phyloP scores from a whole-genome alignment of 2,113 vertebrate species.

The Neolamprologus brichardi region DNA sequence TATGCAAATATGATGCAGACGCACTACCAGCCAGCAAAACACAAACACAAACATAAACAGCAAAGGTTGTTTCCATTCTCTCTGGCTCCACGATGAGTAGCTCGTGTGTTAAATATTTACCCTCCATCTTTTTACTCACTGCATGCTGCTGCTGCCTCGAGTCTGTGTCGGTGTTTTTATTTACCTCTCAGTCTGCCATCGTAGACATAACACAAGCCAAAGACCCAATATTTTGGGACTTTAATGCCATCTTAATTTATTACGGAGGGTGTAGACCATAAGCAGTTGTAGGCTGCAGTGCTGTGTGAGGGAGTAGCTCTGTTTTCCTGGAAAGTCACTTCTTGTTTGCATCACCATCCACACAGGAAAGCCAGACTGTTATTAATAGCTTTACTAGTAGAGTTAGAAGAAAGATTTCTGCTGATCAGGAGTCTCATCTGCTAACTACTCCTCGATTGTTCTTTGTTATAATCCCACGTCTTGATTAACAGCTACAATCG shows the following conservation, averaged over 20 bases:
- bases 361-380: slow-evolving; percentile 1
- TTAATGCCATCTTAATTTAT: slow-evolving; percentile 8
- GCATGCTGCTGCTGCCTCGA: not conserved
- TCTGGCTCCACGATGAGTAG: slow-evolving; percentile 32
- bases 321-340: slow-evolving; percentile 28
- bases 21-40: not conserved
- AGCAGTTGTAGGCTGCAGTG: not conserved
- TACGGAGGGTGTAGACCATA: not conserved
- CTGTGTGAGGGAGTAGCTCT: not conserved
- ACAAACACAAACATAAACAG: slow-evolving; percentile 2
- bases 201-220: slow-evolving; percentile 6
- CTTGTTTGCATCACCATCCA: slow-evolving; percentile 15
- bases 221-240: not conserved
- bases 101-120: slow-evolving; percentile 52
- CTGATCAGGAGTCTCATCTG: slow-evolving; percentile 32
- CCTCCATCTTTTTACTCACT: slow-evolving; percentile 4
- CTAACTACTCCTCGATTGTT: slow-evolving; percentile 21
- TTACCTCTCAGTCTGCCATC: slow-evolving; percentile 33
- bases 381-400: slow-evolving; percentile 18
- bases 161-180: slow-evolving; percentile 38
- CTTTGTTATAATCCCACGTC: not conserved
- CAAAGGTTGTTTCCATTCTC: slow-evolving; percentile 1
- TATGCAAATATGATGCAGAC: not conserved
- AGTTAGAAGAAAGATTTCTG: slow-evolving; percentile 24
- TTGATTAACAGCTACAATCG: slow-evolving; percentile 15